These are phyloP conservation scores for Lobophora halterata DNA, from an alignment of 2,888 invertebrate species.

Conservation along the genomic window DNA sequence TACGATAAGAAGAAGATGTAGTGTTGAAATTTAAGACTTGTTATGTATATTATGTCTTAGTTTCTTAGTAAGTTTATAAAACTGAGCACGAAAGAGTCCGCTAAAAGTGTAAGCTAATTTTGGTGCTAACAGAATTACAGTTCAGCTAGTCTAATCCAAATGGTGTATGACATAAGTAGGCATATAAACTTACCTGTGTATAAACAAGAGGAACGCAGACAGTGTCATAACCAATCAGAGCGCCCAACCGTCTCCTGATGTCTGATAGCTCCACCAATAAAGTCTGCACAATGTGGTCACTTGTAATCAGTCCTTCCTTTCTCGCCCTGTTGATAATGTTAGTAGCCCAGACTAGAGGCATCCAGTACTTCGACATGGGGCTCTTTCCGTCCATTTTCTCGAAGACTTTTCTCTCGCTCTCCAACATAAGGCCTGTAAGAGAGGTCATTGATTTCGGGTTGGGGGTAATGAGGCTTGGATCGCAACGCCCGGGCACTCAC, in stretches of 20 bases:
- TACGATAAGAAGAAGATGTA: too few species aligned
- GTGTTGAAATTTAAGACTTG: too few species aligned
- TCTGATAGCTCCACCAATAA: slow-evolving; percentile 93
- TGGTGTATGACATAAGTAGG: too few species aligned
- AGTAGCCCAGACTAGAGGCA: slow-evolving; percentile 96
- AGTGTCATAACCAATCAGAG: slow-evolving; percentile 93
- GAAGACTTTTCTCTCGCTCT: slow-evolving; percentile 94
- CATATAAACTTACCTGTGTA: slow-evolving; percentile 85
- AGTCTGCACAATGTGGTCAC: slow-evolving; percentile 96
- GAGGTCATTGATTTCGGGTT: slow-evolving; percentile 21
- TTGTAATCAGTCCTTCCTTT: slow-evolving; percentile 90
- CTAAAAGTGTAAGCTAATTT: too few species aligned
- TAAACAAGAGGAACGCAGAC: slow-evolving; percentile 96
- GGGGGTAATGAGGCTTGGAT: slow-evolving; percentile 18
- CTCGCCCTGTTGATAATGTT: slow-evolving; percentile 94
- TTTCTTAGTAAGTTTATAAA: too few species aligned
- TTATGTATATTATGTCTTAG: too few species aligned
- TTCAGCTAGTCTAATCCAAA: too few species aligned
- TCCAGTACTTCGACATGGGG: slow-evolving; percentile 94
- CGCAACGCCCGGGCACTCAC: slow-evolving; percentile 65
- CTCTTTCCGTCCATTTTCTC: slow-evolving; percentile 94
- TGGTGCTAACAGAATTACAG: too few species aligned
- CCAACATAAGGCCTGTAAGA: slow-evolving; percentile 90
- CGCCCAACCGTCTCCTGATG: slow-evolving; percentile 90
- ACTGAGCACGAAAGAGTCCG: too few species aligned